A percentile compares a stretch with the other conserved stretches of the same genome.
phyloP scores from a whole-genome alignment of 2,113 vertebrate species.

The Xiphias gladius region DNA sequence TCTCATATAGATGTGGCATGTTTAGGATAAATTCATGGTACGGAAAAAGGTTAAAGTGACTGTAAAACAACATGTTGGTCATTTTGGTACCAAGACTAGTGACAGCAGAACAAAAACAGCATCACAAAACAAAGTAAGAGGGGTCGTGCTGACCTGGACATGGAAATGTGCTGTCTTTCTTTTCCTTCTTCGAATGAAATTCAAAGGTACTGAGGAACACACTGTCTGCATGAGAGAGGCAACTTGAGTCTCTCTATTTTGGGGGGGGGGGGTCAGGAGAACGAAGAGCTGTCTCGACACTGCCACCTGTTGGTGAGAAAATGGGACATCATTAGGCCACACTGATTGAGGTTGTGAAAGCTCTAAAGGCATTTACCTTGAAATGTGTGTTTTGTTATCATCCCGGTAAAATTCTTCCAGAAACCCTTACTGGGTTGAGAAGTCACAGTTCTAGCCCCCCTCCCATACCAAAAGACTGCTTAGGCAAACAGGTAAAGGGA shows the following conservation, averaged over 20 bases:
- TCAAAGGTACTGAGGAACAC: not conserved
- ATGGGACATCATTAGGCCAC: not conserved
- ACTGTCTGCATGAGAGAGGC: not conserved
- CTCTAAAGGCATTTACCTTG: not conserved
- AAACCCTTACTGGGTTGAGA: not conserved
- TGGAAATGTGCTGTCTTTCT: constrained; percentile 10
- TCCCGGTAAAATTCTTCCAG: not conserved
- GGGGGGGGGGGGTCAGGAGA: not conserved
- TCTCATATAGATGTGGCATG: not conserved
- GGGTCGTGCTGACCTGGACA: not conserved
- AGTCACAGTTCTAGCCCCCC: too few relatives aligned
- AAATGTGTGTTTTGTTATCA: not conserved
- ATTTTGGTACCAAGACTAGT: too few relatives aligned
- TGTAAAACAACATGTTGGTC: too few relatives aligned
- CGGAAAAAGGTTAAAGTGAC: not conserved
- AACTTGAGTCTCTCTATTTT: not conserved
- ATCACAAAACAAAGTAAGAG: not conserved
- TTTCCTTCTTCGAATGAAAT: constrained; percentile 41
- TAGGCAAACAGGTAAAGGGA: not conserved
- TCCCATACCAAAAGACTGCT: not conserved
- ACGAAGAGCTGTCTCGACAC: constrained; percentile 22
- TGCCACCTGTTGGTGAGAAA: constrained; percentile 71
- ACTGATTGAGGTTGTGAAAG: not conserved
- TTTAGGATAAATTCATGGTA: too few relatives aligned
- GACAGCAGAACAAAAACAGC: constrained; percentile 5